Evolutionary conservation across 2,113 vertebrate genomes (phyloP).

Genomic region (Cyanocitta stelleri): DNA sequence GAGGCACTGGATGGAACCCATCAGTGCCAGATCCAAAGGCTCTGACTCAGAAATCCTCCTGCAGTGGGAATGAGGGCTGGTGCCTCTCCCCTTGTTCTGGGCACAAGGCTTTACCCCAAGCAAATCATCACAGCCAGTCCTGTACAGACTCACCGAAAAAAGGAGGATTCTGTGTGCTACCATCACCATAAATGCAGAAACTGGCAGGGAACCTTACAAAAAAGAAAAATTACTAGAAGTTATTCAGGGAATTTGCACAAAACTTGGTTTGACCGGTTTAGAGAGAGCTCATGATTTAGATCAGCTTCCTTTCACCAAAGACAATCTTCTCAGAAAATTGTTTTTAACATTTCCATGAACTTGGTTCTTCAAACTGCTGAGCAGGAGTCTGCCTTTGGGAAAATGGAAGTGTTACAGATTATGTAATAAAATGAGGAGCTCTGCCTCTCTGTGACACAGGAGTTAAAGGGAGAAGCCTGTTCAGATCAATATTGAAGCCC

Average conservation of each 20-base stretch:
- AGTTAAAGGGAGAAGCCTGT: not conserved
- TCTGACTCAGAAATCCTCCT: not conserved
- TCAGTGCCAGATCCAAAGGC: not conserved
- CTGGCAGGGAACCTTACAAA: not conserved
- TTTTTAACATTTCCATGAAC: not conserved
- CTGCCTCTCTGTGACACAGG: not conserved
- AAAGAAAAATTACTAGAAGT: not conserved
- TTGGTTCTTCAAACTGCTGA: no score
- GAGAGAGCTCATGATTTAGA: not conserved
- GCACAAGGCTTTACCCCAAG: not conserved
- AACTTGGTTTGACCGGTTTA: not conserved
- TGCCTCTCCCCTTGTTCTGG: not conserved
- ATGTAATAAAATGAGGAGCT: rapidly evolving
- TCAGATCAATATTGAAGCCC: rapidly evolving
- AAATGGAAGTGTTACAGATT: not conserved
- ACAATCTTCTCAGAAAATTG: not conserved
- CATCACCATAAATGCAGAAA: not conserved
- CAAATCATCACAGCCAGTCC: rapidly evolving
- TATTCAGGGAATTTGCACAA: not conserved
- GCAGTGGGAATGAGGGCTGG: not conserved
- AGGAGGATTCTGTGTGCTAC: not conserved
- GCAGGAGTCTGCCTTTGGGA: not conserved
- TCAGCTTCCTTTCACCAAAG: not conserved
- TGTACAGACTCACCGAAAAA: not conserved
- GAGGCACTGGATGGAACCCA: not conserved